These are phyloP conservation scores for Hydriomena furcata DNA, from an alignment of 2,888 invertebrate species.

Conservation along the genomic window DNA sequence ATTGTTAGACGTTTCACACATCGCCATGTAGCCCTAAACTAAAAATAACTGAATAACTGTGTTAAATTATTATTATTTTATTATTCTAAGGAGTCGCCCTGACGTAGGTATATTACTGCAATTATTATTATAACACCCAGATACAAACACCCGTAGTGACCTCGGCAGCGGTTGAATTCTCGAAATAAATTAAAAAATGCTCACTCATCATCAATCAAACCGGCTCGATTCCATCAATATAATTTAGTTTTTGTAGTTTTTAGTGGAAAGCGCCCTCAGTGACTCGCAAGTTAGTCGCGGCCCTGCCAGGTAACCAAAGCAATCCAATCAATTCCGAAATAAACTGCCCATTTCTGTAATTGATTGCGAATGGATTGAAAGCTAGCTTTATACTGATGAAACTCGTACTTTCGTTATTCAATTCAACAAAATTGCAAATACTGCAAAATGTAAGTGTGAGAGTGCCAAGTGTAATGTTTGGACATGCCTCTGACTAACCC, in stretches of 20 bases:
- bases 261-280: conserved; percentile 77
- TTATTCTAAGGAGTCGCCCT: no score
- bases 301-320: conserved; percentile 70
- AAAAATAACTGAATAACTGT: no score
- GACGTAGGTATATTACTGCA: no score
- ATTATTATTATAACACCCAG: no score
- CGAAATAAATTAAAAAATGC: conserved; percentile 82
- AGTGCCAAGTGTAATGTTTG: no score
- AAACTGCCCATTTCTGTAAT: conserved; percentile 51
- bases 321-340: conserved; percentile 38
- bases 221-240: conserved; percentile 81
- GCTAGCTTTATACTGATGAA: conserved; percentile 10
- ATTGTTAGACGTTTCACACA: no score
- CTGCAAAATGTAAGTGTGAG: no score
- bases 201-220: conserved; percentile 83
- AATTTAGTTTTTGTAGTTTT: conserved; percentile 83
- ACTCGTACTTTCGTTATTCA: no score
- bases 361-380: conserved; percentile 42
- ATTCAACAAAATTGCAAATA: no score
- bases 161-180: conserved; percentile 68
- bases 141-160: conserved; percentile 54
- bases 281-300: conserved; percentile 66
- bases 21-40: no score
- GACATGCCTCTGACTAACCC: no score
- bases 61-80: no score